phyloP scores from a whole-genome alignment of 2,113 vertebrate genomes.

The Donacobius atricapilla region DNA sequence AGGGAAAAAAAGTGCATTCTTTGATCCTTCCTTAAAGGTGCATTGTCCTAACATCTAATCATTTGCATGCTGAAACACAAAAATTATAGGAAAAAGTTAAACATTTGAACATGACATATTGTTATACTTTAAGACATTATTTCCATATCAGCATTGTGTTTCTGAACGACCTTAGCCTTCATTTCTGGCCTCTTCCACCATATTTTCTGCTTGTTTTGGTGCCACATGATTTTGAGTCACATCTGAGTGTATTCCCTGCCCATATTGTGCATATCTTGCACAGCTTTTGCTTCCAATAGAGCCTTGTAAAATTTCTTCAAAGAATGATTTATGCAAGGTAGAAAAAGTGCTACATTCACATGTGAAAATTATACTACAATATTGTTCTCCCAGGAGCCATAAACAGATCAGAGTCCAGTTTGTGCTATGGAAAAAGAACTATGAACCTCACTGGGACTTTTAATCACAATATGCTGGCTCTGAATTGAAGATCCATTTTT shows the following conservation, averaged over 20 bases:
- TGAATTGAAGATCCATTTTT: slow-evolving; percentile 71
- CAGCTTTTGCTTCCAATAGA: not conserved
- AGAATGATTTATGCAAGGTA: slow-evolving; percentile 47
- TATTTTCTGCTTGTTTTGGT: not conserved
- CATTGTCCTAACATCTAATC: not conserved
- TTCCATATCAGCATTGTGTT: not conserved
- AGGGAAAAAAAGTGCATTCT: not conserved
- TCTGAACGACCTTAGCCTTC: not conserved
- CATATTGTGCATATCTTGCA: not conserved
- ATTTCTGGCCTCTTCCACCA: not conserved
- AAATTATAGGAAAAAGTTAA: not conserved
- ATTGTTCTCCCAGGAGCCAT: slow-evolving; percentile 62
- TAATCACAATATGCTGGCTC: slow-evolving; percentile 56
- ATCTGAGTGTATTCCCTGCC: not conserved
- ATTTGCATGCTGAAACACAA: not conserved
- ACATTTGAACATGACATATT: not conserved
- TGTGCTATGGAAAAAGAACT: slow-evolving; percentile 64
- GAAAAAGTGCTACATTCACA: slow-evolving; percentile 49
- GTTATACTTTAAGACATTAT: not conserved
- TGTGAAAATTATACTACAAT: slow-evolving; percentile 50
- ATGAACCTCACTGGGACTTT: slow-evolving; percentile 61
- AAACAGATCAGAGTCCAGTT: slow-evolving; percentile 64
- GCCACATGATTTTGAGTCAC: rapidly evolving
- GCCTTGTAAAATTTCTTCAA: slow-evolving; percentile 40
- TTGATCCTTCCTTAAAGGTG: not conserved